These are phyloP conservation scores for Cheirogaleus major DNA, from an alignment of 2,797 vertebrate species.

Conservation along the genomic window DNA sequence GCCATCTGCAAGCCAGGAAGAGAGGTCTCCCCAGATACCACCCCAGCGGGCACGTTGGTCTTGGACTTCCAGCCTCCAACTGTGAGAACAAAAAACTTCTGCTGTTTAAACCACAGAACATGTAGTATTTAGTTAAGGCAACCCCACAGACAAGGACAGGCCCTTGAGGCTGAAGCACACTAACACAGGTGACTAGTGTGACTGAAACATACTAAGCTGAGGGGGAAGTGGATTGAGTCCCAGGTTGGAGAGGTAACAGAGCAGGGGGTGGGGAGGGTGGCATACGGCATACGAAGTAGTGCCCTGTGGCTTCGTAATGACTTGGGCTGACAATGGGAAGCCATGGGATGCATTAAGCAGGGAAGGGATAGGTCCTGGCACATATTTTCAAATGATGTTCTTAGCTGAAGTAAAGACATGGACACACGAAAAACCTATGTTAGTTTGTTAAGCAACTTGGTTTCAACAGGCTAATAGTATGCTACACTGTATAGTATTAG, in stretches of 20 bases:
- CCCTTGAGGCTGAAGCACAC: neutral
- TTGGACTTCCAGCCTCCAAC: neutral
- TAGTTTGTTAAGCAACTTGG: neutral
- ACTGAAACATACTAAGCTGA: neutral
- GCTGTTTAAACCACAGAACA: neutral
- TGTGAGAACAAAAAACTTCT: neutral
- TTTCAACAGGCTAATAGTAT: neutral
- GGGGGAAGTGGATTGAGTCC: neutral
- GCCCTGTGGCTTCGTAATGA: no score
- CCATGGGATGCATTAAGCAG: neutral
- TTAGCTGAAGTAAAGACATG: neutral
- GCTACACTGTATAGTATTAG: neutral
- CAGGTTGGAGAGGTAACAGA: neutral
- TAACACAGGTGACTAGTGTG: neutral
- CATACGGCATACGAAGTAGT: neutral
- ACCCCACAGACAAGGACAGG: neutral
- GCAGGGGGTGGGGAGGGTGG: no score
- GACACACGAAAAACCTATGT: neutral
- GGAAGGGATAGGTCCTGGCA: neutral
- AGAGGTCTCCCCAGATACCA: neutral
- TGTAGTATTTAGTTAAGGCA: neutral
- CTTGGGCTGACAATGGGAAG: neutral
- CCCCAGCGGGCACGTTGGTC: neutral
- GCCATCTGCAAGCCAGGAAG: neutral
- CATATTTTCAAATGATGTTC: neutral